Evolutionary conservation across 2,888 invertebrate genomes (phyloP).

Genomic region (Tetragnatha montana): DNA sequence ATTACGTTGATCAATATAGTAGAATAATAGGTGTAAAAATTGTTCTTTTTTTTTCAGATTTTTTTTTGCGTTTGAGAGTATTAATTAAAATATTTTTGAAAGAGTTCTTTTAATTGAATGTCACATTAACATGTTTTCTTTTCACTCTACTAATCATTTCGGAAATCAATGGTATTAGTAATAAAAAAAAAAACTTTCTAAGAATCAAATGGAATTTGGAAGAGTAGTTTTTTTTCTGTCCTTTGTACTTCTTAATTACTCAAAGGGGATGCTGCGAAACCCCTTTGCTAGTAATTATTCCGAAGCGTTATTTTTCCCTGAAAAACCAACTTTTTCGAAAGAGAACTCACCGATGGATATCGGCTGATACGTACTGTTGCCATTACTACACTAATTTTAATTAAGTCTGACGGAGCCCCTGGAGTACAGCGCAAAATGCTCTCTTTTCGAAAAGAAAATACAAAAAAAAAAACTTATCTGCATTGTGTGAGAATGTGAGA

Average conservation of each 20-base stretch:
- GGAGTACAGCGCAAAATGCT: neutral
- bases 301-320: neutral
- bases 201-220: neutral
- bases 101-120: neutral
- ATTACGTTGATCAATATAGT: neutral
- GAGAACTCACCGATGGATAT: neutral
- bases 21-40: neutral
- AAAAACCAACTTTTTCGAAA: neutral
- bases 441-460: neutral
- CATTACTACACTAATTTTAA: neutral
- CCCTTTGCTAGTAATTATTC: neutral
- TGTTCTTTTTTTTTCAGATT: neutral
- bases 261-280: neutral
- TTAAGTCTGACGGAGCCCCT: neutral
- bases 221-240: neutral
- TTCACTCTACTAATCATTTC: neutral
- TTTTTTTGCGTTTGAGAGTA: neutral
- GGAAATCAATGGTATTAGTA: neutral
- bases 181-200: neutral
- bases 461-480: neutral
- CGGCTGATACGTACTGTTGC: neutral
- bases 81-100: neutral
- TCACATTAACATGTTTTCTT: neutral
- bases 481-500: neutral
- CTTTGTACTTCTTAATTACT: constrained; percentile 6